phyloP scores from a whole-genome alignment of 2,888 invertebrate species.

The Plagodis pulveraria region DNA sequence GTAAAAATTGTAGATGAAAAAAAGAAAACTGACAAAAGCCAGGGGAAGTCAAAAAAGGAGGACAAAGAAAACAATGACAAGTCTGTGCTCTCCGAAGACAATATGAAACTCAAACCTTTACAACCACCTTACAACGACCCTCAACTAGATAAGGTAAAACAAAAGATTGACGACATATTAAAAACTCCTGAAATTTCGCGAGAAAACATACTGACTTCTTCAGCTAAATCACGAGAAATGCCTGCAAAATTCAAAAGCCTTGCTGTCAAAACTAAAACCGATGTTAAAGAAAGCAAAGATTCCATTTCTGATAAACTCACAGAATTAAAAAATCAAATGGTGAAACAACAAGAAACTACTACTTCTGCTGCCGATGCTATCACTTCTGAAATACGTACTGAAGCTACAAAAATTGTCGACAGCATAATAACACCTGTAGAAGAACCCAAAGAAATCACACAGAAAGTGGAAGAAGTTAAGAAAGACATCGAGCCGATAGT shows the following conservation, averaged over 20 bases:
- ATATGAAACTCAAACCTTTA: constrained; percentile 70
- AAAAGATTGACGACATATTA: constrained; percentile 77
- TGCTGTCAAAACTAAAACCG: constrained; percentile 59
- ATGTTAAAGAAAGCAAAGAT: constrained; percentile 57
- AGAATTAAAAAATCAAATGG: constrained; percentile 60
- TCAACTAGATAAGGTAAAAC: constrained; percentile 76
- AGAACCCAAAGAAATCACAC: constrained; percentile 59
- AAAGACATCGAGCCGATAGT: constrained; percentile 72
- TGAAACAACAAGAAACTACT: constrained; percentile 56
- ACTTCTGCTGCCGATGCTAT: constrained; percentile 39
- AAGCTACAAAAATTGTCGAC: constrained; percentile 74
- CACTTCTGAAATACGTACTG: constrained; percentile 63
- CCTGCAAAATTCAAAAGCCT: constrained; percentile 49
- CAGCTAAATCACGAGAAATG: constrained; percentile 54
- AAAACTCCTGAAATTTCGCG: constrained; percentile 78
- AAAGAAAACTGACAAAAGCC: constrained; percentile 36
- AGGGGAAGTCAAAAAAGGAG: constrained; percentile 30
- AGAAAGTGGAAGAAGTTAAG: constrained; percentile 44
- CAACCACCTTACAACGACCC: constrained; percentile 79
- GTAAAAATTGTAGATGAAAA: constrained; percentile 42
- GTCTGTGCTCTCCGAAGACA: constrained; percentile 57
- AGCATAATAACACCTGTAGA: constrained; percentile 79
- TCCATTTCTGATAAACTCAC: constrained; percentile 55
- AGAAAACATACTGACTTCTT: constrained; percentile 69
- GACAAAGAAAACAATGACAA: constrained; percentile 35